Base-by-base conservation (phyloP, 2,888 invertebrate species). In the Macrosiphum euphorbiae region DNA sequence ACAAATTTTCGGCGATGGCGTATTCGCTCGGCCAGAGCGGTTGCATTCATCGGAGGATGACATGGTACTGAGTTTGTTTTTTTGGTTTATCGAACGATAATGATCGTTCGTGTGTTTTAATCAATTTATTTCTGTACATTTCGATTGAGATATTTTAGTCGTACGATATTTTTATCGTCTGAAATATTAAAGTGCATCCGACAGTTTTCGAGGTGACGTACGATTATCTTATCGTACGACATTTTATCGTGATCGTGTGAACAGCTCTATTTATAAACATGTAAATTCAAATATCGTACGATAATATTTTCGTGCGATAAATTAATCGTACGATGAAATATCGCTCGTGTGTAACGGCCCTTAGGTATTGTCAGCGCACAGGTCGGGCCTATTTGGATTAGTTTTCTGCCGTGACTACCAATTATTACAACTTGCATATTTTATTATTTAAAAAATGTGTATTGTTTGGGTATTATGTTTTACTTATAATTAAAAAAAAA, bases 181-280 rank as follows among this genome's bases (percentile, higher is more conserved):
- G 44, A 7, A 13, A 55, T 20, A 20, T 55, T 55, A 5, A 20
- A 44, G 55, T 20, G 4, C 20, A 16, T 55, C 4, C 55, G 20
- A 55, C 5, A 24, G 7, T 44, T 44, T 5, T 7, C 44, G 5
- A 24, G 20, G 20, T n/a, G 44, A 44, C 44, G 7, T 7, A 44
- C 44, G 44, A 44, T 7, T 44, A 44, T 44, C 7, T 44, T 7
- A 67, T 67, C 61, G 61, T 67, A 67, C 61, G 61, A n/a, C 61
- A 67, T 67, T 67, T 67, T 67, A 61, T 67, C 61, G n/a, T 67
- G 13, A 67, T 67, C n/a, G n/a, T 67, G 61, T 67, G 61, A 67
- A n/a, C 61, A 67, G n/a, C n/a, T n/a, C 13, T 4, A 67, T 67
- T 67, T 67, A 67, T 67, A 67, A 67, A 3, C 61, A n/a, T 67